phyloP scores from a whole-genome alignment of 92 coral and sea anemone species.

The Epizoanthus ramosus region DNA sequence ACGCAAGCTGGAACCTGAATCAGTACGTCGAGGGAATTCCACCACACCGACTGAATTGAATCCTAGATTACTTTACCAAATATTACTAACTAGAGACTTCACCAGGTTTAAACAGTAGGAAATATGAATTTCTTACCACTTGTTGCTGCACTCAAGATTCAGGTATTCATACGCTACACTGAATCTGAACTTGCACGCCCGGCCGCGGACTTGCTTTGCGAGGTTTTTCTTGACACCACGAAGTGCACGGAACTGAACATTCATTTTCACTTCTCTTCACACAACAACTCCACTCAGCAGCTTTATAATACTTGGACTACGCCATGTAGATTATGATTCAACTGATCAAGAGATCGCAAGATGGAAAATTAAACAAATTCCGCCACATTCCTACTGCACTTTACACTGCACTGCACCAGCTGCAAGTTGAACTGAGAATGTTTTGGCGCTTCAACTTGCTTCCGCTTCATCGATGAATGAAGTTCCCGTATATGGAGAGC shows the following conservation, averaged over 20 bases:
- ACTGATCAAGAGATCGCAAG: too few species aligned
- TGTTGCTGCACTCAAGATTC: conserved; percentile 70
- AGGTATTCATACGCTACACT: conserved; percentile 92
- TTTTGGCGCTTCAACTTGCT: conserved; percentile 34
- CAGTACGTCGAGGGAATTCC: not conserved
- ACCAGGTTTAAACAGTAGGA: not conserved
- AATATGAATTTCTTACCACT: conserved; percentile 66
- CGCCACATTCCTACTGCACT: not conserved
- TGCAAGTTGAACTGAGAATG: not conserved
- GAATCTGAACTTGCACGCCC: conserved; percentile 93
- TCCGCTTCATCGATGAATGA: conserved; percentile 21
- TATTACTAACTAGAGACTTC: not conserved
- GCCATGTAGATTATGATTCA: not conserved
- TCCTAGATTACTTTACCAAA: not conserved
- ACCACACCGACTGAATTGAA: not conserved
- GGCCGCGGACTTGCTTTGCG: conserved; percentile 77
- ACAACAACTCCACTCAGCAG: not conserved
- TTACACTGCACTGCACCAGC: too few species aligned
- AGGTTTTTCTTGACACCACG: conserved; percentile 72
- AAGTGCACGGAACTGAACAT: conserved; percentile 51
- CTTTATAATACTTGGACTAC: not conserved
- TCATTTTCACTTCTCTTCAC: conserved; percentile 24
- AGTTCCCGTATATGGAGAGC: conserved; percentile 23
- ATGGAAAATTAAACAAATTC: not conserved
- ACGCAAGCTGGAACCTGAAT: not conserved